Evolutionary conservation across 2,888 invertebrate genomes (phyloP), one percentile per base, ranked within the genome.

Genomic region (Drosophila anomalipes): DNA sequence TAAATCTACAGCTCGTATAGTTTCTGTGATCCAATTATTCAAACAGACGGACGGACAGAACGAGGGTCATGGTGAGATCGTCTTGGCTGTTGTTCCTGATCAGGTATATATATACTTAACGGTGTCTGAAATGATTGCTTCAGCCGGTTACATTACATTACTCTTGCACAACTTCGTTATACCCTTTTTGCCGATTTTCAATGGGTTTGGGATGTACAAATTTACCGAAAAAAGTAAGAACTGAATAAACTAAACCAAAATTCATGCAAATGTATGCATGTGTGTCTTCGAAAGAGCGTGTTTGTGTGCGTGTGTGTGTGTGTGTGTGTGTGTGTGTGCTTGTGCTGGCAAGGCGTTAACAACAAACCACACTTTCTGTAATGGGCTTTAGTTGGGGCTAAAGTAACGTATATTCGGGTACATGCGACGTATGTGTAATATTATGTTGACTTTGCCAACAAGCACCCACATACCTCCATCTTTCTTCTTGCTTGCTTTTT

Each of bases 301-400:
- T 53, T 33, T n/a, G 22, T n/a, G 33, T 44, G 49, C 49, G 44
- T 53, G 32, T 51, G 39, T 28, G 16, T 16, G 6, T 33, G 57
- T 33, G 19, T 16, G 41, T 54, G 53, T 52, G 35, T 47, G 52
- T 59, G 41, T 37, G 28, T 47, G 47, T 54, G 33, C 51, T 61
- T 49, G 33, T 44, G 26, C 72, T 64, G 54, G 73, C 63, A 76
- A 87, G 90, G 84, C 82, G 89, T 75, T 84, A 86, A 83, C 83
- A 88, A 79, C 82, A 75, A 72, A 82, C 90, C 79, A 84, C 82
- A 89, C 89, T 84, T 89, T 75, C 66, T 73, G 85, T 86, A 84
- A 89, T 87, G 90, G 82, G 54, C 85, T 75, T 74, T 76, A 53
- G 81, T 37, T 61, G 59, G 51, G 52, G 41, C 66, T 49, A 65